A percentile compares a stretch with the other conserved stretches of the same genome.
Evolutionary conservation across 2,113 vertebrate genomes (phyloP).

Genomic region (Tenrec ecaudatus): DNA sequence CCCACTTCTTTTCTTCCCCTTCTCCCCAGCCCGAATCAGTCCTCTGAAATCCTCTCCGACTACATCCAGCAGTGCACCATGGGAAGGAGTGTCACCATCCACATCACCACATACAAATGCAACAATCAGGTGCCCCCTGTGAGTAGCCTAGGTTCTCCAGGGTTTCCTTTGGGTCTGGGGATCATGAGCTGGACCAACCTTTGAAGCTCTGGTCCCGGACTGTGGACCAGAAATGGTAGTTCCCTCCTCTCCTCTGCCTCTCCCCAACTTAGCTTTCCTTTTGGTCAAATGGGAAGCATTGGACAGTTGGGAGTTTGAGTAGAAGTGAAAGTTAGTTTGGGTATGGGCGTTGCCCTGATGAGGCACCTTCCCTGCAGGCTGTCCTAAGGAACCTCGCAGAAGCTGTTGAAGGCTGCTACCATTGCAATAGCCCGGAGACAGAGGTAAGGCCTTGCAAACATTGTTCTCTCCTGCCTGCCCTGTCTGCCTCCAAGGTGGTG

Average conservation of each 20-base stretch:
- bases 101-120: conserved; percentile 86
- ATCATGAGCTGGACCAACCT: background rate
- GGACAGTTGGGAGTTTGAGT: background rate
- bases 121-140: conserved; percentile 82
- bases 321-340: background rate
- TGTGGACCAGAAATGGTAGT: background rate
- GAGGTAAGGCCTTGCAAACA: conserved; percentile 80
- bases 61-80: conserved; percentile 84
- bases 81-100: conserved; percentile 84
- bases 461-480: too few relatives aligned
- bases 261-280: background rate
- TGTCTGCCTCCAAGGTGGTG: background rate
- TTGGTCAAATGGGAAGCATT: background rate
- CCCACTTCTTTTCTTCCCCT: background rate
- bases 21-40: conserved; percentile 88
- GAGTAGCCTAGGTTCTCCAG: conserved; percentile 65
- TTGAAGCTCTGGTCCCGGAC: background rate
- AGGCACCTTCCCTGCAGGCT: conserved; percentile 65
- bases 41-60: conserved; percentile 85
- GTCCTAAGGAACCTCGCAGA: conserved; percentile 86
- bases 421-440: conserved; percentile 85
- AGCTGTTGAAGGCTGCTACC: conserved; percentile 84
- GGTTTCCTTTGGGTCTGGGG: background rate
- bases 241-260: background rate
- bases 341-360: fast-evolving